phyloP scores from a whole-genome alignment of 2,113 vertebrate genomes.

The Leucosticte australis region DNA sequence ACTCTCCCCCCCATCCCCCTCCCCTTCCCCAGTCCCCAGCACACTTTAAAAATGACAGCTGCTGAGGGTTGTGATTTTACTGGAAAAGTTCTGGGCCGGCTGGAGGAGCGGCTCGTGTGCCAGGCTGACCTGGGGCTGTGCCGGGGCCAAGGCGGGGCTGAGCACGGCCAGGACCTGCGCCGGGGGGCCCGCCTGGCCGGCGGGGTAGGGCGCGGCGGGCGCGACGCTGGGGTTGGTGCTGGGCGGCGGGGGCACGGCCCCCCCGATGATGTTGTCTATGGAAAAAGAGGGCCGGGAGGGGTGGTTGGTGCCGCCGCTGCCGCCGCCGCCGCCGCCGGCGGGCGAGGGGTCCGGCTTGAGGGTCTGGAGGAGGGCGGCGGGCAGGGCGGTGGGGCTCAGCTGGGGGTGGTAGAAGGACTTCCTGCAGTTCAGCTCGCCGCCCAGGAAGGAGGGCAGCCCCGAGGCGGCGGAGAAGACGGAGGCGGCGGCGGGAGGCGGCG shows the following conservation, averaged over 20 bases:
- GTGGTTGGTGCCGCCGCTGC: constrained; percentile 34
- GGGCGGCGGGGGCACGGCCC: constrained; percentile 66
- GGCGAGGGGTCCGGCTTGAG: constrained; percentile 86
- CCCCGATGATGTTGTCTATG: constrained; percentile 93
- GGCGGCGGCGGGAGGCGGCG: constrained; percentile 69
- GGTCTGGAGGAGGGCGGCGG: constrained; percentile 77
- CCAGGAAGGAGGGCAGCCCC: constrained; percentile 85
- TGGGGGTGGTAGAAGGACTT: constrained; percentile 78
- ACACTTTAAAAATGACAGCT: constrained; percentile 87
- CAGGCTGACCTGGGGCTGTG: constrained; percentile 86
- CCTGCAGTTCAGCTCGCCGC: constrained; percentile 81
- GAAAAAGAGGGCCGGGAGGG: constrained; percentile 90
- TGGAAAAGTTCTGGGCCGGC: constrained; percentile 80
- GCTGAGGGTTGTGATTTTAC: constrained; percentile 87
- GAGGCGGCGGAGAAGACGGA: constrained; percentile 42
- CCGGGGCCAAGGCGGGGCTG: constrained; percentile 87
- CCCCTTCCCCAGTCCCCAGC: not conserved
- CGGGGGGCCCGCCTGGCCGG: constrained; percentile 81
- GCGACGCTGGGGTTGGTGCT: constrained; percentile 74
- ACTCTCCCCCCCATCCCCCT: not conserved
- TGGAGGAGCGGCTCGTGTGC: constrained; percentile 83
- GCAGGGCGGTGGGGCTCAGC: constrained; percentile 72
- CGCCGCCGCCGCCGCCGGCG: constrained; percentile 26
- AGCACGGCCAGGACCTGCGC: constrained; percentile 92
- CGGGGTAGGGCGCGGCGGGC: constrained; percentile 76